These are phyloP conservation scores for Drosophila triauraria DNA, from an alignment of 1,140 invertebrate species.

Conservation along the genomic window DNA sequence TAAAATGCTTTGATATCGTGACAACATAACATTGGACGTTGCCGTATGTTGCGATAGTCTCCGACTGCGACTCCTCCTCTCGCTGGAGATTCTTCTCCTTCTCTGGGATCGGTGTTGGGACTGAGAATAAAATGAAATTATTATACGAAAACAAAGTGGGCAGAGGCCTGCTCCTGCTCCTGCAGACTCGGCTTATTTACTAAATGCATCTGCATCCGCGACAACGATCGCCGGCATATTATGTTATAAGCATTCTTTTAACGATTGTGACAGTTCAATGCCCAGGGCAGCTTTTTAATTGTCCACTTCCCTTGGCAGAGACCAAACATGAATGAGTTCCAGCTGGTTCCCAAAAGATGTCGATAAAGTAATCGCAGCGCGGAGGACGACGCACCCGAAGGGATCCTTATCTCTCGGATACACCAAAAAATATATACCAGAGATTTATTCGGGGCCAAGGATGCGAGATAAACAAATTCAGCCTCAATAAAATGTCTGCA, in stretches of 20 bases:
- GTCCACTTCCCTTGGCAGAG: slow-evolving; percentile 9
- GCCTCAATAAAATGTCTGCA: slow-evolving; percentile 13
- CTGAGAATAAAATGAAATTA: slow-evolving; percentile 77
- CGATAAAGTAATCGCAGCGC: slow-evolving; percentile 17
- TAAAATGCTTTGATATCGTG: slow-evolving; percentile 85
- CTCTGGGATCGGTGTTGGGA: slow-evolving; percentile 12
- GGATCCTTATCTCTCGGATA: slow-evolving; percentile 20
- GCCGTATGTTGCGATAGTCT: slow-evolving; percentile 49
- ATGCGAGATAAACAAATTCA: slow-evolving; percentile 6
- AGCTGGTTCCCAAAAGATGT: slow-evolving; percentile 8
- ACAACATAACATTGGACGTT: slow-evolving; percentile 85
- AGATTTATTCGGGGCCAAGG: slow-evolving; percentile 4
- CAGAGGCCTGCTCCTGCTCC: slow-evolving; percentile 9
- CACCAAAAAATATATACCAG: slow-evolving; percentile 18
- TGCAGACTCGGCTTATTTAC: slow-evolving; percentile 28
- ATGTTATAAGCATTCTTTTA: slow-evolving; percentile 71
- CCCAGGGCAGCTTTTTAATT: slow-evolving; percentile 45
- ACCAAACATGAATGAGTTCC: slow-evolving; percentile 43
- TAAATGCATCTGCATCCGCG: slow-evolving; percentile 21
- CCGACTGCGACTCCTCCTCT: slow-evolving; percentile 16
- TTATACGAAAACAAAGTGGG: slow-evolving; percentile 66
- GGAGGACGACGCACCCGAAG: slow-evolving; percentile 6
- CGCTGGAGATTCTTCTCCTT: slow-evolving; percentile 9
- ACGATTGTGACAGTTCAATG: slow-evolving; percentile 70
- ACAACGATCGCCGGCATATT: slow-evolving; percentile 52